Conservation (phyloP, 1,140 invertebrate species). For the Berghia stephanieae region DNA sequence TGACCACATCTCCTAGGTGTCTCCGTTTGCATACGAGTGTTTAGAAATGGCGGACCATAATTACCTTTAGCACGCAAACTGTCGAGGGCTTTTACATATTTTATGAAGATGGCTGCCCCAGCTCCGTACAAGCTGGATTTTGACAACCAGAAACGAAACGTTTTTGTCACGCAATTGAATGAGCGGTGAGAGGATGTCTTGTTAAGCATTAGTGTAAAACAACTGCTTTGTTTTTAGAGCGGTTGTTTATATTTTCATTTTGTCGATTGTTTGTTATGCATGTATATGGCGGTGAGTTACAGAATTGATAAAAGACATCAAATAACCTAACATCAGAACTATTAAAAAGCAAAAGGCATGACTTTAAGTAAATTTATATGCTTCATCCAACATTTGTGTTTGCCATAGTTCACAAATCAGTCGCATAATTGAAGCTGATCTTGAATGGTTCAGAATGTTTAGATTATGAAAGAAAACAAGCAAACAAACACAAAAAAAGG, state of each 20-base stretch:
- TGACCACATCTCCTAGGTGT: slow-evolving; percentile 40
- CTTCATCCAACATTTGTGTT: too few relatives aligned
- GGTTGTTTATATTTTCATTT: background rate
- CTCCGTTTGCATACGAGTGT: slow-evolving; percentile 34
- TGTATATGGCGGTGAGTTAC: background rate
- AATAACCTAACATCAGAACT: too few relatives aligned
- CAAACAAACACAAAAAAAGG: too few relatives aligned
- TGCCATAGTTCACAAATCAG: too few relatives aligned
- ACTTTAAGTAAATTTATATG: too few relatives aligned
- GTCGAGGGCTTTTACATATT: background rate
- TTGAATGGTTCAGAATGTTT: too few relatives aligned
- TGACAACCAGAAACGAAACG: slow-evolving; percentile 46
- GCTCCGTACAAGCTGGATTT: slow-evolving; percentile 47
- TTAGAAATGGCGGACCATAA: slow-evolving; percentile 38
- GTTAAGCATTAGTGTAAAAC: background rate
- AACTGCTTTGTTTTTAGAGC: slow-evolving; percentile 7
- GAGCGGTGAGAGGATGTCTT: slow-evolving; percentile 40
- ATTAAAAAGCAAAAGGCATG: too few relatives aligned
- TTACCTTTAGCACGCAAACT: too few relatives aligned
- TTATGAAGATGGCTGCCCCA: slow-evolving; percentile 32
- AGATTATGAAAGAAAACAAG: too few relatives aligned
- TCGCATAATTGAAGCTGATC: too few relatives aligned
- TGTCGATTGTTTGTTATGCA: background rate
- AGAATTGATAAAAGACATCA: background rate
- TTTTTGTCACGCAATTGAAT: slow-evolving; percentile 56